These are phyloP conservation scores for Stenopsyche tienmushanensis DNA, from an alignment of 1,140 invertebrate species.

Conservation along the genomic window DNA sequence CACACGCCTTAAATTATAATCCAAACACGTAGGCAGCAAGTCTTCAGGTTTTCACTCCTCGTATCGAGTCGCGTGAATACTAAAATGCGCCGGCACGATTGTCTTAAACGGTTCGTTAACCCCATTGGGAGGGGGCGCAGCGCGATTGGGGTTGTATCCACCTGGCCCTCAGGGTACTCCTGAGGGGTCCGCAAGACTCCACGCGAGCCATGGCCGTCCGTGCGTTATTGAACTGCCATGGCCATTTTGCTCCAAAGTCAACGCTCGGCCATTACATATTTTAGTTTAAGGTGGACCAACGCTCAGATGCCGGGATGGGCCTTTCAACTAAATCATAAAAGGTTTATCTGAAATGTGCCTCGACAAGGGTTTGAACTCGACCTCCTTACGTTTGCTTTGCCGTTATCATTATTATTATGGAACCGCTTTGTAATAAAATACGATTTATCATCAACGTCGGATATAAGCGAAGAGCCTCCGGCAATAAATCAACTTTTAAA, in stretches of 20 bases:
- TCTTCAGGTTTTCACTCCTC: conserved; percentile 26
- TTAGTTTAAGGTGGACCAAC: no score
- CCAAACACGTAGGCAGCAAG: conserved; percentile 17
- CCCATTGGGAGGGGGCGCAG: background rate
- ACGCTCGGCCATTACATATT: no score
- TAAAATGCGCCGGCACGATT: conserved; percentile 22
- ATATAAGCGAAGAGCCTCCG: no score
- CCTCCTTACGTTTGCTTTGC: no score
- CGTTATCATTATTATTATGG: no score
- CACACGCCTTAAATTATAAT: conserved; percentile 16
- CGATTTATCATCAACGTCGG: no score
- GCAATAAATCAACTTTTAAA: no score
- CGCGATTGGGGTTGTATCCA: background rate
- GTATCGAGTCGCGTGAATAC: conserved; percentile 23
- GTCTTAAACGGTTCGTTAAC: conserved; percentile 32
- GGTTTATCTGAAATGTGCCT: no score
- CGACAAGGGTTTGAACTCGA: no score
- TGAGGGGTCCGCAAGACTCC: background rate
- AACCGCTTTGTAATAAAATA: no score
- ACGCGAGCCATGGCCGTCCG: conserved; percentile 1
- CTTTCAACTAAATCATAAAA: no score
- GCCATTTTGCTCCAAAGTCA: background rate
- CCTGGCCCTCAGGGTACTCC: background rate
- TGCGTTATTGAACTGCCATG: conserved; percentile 15
- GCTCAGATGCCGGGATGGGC: no score